Evolutionary conservation across 2,797 vertebrate genomes (phyloP), one percentile per base, ranked within the genome.

Genomic region (Pelodytes ibericus): DNA sequence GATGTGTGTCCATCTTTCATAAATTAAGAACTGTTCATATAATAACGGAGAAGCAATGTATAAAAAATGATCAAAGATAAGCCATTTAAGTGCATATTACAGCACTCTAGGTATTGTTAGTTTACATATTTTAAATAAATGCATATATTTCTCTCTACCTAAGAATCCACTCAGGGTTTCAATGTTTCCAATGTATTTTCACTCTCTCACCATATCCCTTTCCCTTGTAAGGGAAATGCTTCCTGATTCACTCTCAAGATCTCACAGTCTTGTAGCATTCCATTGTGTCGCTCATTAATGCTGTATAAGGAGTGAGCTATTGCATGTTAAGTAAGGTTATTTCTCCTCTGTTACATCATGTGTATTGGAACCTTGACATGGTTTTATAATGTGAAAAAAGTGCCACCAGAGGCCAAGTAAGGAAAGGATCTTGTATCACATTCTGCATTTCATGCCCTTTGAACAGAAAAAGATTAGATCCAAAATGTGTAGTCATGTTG

Each of bases 291-390:
- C 3, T 11, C 8, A 70, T 65, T 44, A 47, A n/a, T 33, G 31
- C 33, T 66, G 36, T 36, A 29, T 70, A 24, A 51, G 57, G 44
- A 53, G 20, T 30, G 44, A 66, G 29, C 16, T 72, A 9, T 7
- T 71, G 25, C 49, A 58, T 49, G 25, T 26, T 71, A 60, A 51
- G 44, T 29, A 53, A 51, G 33, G 18, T 30, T 41, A 72, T 78
- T 78, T 72, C 75, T 33, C 44, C 31, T 16, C 15, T 9, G 62
- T 78, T 78, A 56, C 70, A 78, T 78, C 75, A 78, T 44, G 41
- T 39, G 64, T 22, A 49, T 33, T 18, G 15, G 33, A 72, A 53
- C 24, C 16, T 25, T 62, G 33, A 29, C 61, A 33, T 30, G 44
- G 22, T 41, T 49, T 72, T 65, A 49, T 59, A 72, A 29, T 53